Conservation (phyloP, 2,113 vertebrate genomes). For the Nansenia antarctica region DNA sequence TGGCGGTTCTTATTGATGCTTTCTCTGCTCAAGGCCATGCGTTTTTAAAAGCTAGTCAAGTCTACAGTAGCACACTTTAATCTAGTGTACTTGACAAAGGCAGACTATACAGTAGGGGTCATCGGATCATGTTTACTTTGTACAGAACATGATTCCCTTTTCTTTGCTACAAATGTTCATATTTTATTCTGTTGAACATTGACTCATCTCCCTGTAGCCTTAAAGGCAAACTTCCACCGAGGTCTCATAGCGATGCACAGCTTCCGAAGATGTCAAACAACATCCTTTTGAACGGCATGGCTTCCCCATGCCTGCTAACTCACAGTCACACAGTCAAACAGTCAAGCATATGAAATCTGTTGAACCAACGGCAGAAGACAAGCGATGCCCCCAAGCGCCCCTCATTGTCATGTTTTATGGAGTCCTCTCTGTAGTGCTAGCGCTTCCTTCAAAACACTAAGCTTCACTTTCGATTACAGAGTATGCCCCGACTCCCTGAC, state of each 20-base stretch:
- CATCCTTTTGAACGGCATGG: slow-evolving; percentile 22
- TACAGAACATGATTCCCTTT: background rate
- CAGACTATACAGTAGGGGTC: background rate
- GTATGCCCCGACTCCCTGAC: background rate
- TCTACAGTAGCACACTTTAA: no score
- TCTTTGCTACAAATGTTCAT: background rate
- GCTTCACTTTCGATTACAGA: background rate
- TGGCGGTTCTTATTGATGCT: background rate
- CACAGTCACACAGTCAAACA: background rate
- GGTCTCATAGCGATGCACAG: background rate
- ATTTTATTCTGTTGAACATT: background rate
- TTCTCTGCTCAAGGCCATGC: background rate
- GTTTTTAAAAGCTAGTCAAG: no score
- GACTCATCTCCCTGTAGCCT: background rate
- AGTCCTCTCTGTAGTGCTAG: background rate
- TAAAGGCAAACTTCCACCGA: background rate
- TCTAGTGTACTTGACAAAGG: background rate
- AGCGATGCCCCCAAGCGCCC: background rate
- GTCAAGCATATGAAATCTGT: background rate
- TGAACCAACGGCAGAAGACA: slow-evolving; percentile 6
- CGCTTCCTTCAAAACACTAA: background rate
- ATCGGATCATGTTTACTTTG: background rate
- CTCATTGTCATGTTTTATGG: background rate
- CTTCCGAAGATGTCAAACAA: slow-evolving; percentile 35
- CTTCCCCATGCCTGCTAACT: slow-evolving; percentile 25